phyloP scores from a whole-genome alignment of 2,888 invertebrate genomes.

The Aleiodes testaceus region DNA sequence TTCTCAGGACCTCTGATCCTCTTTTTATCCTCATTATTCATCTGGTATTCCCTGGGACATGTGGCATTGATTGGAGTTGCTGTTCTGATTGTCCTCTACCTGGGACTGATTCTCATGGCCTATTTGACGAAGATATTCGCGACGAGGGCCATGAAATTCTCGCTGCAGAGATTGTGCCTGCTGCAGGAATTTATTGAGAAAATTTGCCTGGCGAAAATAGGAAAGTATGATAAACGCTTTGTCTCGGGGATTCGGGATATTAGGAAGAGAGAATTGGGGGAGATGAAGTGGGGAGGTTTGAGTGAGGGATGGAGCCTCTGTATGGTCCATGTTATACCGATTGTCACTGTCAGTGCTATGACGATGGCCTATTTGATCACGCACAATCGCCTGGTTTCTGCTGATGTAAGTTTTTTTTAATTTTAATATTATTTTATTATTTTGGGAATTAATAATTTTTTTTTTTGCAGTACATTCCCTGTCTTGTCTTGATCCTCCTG shows the following conservation, averaged over 20 bases:
- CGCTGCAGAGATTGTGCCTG: conserved; percentile 55
- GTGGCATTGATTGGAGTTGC: conserved; percentile 74
- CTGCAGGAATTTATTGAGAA: conserved; percentile 61
- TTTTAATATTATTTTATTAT: background rate
- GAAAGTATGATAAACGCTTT: conserved; percentile 59
- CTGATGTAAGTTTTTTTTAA: conserved; percentile 48
- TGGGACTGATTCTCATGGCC: conserved; percentile 55
- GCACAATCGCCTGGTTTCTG: conserved; percentile 50
- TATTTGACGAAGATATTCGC: conserved; percentile 59
- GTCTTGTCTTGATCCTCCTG: conserved; percentile 56
- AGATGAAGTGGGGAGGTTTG: conserved; percentile 56
- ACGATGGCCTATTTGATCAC: conserved; percentile 54
- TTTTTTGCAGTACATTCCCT: conserved; percentile 55
- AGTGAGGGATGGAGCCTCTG: conserved; percentile 59
- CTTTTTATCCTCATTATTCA: conserved; percentile 72
- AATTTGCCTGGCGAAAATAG: conserved; percentile 59
- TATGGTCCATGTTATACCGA: conserved; percentile 59
- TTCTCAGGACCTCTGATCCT: conserved; percentile 74
- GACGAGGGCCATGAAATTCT: conserved; percentile 56
- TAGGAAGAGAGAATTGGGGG: conserved; percentile 54
- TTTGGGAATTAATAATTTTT: conserved; percentile 14
- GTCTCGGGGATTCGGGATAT: conserved; percentile 53
- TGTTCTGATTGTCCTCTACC: conserved; percentile 72
- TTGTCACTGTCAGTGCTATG: conserved; percentile 53
- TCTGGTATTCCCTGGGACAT: conserved; percentile 73